Evolutionary conservation across 2,888 invertebrate genomes (phyloP), one percentile per base, ranked within the genome.

Genomic region (Anticlea derivata): DNA sequence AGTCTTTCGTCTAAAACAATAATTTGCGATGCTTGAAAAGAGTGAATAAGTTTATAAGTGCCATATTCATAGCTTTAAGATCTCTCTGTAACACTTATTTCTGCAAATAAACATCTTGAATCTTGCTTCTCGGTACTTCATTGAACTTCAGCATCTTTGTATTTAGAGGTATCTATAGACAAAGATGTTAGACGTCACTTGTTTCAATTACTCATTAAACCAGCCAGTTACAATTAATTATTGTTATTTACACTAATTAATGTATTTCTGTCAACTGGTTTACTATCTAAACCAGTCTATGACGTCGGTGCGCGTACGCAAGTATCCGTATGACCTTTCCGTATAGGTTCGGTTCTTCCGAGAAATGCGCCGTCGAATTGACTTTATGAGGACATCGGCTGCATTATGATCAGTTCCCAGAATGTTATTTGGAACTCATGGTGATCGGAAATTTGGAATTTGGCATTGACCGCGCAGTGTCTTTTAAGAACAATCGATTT

Each of bases 341-440:
- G 44, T 30, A 23, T 41, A 37, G 39, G 31, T 35, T 30, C 12
- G 24, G 27, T 44, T 44, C 33, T 60, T 58, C 61, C 44, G 22
- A 59, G 59, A 61, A 59, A 38, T 11, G 44, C 34, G 22, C 33
- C 6, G 44, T 43, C 43, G 43, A 59, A 56, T 52, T 50, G 48
- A 33, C 49, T 47, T 45, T 52, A 50, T 48, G 55, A 46, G 52
- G 57, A 48, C 53, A 55, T 39, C 17, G 34, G 10, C 45, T 40
- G 55, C 52, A 56, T 51, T 7, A 39, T 44, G 49, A 58, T 58
- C 24, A 43, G 34, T 61, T 56, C 61, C 38, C n/a, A 43, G 61
- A 59, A 61, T 49, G 30, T 43, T 53, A 50, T 54, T 54, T 43
- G 46, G 44, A 51, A 50, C 47, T 61, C 51, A 54, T 53, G 39